Base-by-base conservation (phyloP, 2,888 invertebrate genomes). In the Capitulum mitella region DNA sequence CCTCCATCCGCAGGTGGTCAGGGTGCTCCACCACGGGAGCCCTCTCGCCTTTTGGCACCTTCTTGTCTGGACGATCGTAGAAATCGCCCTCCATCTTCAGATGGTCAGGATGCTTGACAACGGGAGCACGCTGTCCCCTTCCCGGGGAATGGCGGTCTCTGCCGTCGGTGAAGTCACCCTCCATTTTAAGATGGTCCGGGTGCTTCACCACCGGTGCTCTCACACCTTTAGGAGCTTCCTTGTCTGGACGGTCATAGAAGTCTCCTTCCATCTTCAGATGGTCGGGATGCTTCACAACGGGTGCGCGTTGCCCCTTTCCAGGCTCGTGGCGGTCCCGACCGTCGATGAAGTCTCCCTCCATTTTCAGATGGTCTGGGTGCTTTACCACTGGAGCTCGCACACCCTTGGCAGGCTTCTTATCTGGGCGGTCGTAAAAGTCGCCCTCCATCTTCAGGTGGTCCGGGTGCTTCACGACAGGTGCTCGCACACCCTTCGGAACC, bases 121-220 rank as follows among this genome's bases (percentile, higher is more conserved):
- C 12, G 6, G 43, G 43, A 43, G 43, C 43, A 43, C 43, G 43
- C 43, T 43, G 43, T 43, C 43, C 43, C 43, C 43, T 43, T 5
- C 43, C 43, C 6, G 43, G 43, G 43, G 43, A 43, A 12, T 43
- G 43, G 6, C 43, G 43, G 12, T 43, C 43, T 12, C 43, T 43
- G 43, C 43, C 43, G 43, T 43, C 43, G 5, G 43, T 43, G 43
- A 43, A 86, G 0, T 89, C 88, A 19, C 89, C 87, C 81, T 89
- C 32, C 90, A 90, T 85, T 26, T 84, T 85, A 0, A 90, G 82
- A 83, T 89, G 89, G 80, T 88, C 88, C 3, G 79, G 81, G 5
- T 79, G 81, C 74, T 78, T 79, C 29, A 79, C 78, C 0, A 79
- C 76, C 43, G 83, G 82, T 37, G 86, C 83, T 77, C 86, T 78